Percentiles rank a stretch among this genome's conserved stretches.
phyloP scores from a whole-genome alignment of 1,140 invertebrate genomes.

The Leptopilina clavipes region DNA sequence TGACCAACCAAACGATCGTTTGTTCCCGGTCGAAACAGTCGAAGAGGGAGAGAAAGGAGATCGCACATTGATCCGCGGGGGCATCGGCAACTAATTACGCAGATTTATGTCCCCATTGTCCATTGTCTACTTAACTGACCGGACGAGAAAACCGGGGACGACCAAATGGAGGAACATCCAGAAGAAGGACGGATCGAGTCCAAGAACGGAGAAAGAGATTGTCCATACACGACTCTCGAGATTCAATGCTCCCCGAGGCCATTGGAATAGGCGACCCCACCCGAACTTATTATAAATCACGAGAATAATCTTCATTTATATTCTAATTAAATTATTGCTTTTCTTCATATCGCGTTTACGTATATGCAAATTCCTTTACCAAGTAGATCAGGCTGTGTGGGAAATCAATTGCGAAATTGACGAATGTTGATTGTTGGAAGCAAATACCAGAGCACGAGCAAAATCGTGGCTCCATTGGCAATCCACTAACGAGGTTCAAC shows the following conservation, averaged over 20 bases:
- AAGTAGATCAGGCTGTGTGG: not conserved
- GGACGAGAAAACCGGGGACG: slow-evolving; percentile 41
- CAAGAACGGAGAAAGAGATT: slow-evolving; percentile 33
- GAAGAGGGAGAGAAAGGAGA: slow-evolving; percentile 67
- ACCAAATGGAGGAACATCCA: slow-evolving; percentile 40
- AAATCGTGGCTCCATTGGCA: slow-evolving; percentile 65
- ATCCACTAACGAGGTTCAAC: slow-evolving; percentile 66
- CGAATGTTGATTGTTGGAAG: slow-evolving; percentile 52
- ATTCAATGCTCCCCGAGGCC: slow-evolving; percentile 18
- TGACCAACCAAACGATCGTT: slow-evolving; percentile 74
- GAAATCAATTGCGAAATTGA: slow-evolving; percentile 46
- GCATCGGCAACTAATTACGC: slow-evolving; percentile 80
- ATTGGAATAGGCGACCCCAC: not conserved
- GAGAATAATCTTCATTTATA: not conserved
- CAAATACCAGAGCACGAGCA: slow-evolving; percentile 64
- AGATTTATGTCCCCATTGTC: slow-evolving; percentile 81
- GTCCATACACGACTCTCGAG: slow-evolving; percentile 3
- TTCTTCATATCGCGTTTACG: too few relatives aligned
- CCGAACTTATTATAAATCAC: slow-evolving; percentile 14
- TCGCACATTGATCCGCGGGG: slow-evolving; percentile 73
- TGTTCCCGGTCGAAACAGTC: slow-evolving; percentile 64
- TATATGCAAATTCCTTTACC: too few relatives aligned
- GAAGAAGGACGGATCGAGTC: slow-evolving; percentile 49
- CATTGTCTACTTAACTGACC: slow-evolving; percentile 73
- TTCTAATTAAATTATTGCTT: not conserved